A percentile compares a stretch with the other conserved stretches of the same genome.
These are phyloP conservation scores for Drosophila rubida DNA, from an alignment of 2,888 invertebrate species.

Conservation along the genomic window DNA sequence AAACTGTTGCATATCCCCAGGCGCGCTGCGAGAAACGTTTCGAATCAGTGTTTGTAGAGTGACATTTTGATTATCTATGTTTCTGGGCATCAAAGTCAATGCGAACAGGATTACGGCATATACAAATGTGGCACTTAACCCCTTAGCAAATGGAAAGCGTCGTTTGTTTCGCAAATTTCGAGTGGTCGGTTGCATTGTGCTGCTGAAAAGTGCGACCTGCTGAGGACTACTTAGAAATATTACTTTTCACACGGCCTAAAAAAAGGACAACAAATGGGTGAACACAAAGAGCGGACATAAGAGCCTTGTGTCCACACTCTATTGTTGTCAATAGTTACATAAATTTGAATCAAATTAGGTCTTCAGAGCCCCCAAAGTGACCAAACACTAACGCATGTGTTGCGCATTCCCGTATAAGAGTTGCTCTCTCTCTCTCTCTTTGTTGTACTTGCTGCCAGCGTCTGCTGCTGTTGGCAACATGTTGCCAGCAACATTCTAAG, in stretches of 20 bases:
- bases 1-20: not conserved
- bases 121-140: constrained; percentile 1
- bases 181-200: constrained; percentile 10
- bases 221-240: constrained; percentile 23
- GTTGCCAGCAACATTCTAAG: constrained; percentile 30
- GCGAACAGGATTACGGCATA: not conserved
- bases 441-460: constrained; percentile 4
- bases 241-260: constrained; percentile 21
- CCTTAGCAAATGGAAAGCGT: constrained; percentile 2
- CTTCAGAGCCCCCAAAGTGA: constrained; percentile 41
- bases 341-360: constrained; percentile 72
- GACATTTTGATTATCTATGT: not conserved
- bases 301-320: constrained; percentile 42
- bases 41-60: not conserved
- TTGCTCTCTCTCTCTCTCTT: constrained; percentile 7
- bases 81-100: not conserved
- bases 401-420: constrained; percentile 64
- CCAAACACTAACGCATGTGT: constrained; percentile 44
- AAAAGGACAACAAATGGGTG: constrained; percentile 28
- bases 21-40: not conserved
- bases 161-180: constrained; percentile 6
- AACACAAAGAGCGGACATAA: constrained; percentile 46
- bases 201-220: not conserved
- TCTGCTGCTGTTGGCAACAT: constrained; percentile 1
- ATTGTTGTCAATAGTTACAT: constrained; percentile 70